phyloP scores from a whole-genome alignment of 37 sponge, comb jelly and placozoan genomes.

The Ianthella basta region DNA sequence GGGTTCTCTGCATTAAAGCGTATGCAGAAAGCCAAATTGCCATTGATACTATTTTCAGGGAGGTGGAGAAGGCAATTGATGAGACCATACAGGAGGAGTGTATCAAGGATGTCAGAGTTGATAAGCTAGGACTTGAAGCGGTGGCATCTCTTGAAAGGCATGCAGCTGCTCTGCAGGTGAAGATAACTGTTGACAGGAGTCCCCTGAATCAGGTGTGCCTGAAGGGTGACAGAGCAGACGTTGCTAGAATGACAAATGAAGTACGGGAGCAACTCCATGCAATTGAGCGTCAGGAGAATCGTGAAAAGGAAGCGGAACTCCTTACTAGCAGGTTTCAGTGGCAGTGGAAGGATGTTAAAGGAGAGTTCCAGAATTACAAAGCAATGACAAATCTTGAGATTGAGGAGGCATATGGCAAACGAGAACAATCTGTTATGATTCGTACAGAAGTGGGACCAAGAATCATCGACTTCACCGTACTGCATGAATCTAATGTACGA shows the following conservation, averaged over 20 bases:
- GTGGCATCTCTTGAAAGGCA: neutral
- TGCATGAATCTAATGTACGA: neutral
- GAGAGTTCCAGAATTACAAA: neutral
- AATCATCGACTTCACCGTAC: neutral
- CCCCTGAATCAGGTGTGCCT: neutral
- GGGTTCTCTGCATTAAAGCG: slow-evolving; percentile 11
- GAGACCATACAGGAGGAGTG: neutral
- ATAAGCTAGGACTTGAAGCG: neutral
- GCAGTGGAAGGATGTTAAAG: neutral
- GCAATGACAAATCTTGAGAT: neutral
- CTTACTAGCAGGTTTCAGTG: neutral
- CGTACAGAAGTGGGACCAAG: neutral
- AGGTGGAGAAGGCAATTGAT: neutral
- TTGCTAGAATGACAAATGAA: neutral
- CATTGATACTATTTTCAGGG: neutral
- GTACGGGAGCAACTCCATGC: neutral
- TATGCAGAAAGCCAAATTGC: neutral
- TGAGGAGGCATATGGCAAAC: neutral
- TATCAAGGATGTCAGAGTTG: neutral
- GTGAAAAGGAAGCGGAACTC: neutral
- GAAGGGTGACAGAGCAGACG: neutral
- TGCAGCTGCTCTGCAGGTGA: neutral
- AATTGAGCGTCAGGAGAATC: neutral
- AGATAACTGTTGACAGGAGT: neutral
- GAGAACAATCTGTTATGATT: neutral